Evolutionary conservation across 2,888 invertebrate genomes (phyloP).

Genomic region (Xylota segnis): DNA sequence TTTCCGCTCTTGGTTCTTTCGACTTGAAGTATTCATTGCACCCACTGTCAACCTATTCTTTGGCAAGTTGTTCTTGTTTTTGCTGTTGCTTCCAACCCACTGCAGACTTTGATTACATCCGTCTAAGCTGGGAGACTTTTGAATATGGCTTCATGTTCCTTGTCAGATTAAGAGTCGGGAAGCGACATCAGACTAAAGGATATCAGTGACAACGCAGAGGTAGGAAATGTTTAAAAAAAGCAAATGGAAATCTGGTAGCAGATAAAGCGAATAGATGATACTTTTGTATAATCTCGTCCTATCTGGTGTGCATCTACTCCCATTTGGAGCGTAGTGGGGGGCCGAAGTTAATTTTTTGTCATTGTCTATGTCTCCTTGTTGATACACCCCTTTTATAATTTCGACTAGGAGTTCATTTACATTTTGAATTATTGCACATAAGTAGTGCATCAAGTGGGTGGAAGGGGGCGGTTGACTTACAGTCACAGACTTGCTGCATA

Average conservation of each 20-base stretch:
- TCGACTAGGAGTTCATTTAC: constrained; percentile 68
- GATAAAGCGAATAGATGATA: constrained; percentile 37
- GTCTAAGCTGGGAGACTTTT: constrained; percentile 28
- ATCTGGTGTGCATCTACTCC: constrained; percentile 22
- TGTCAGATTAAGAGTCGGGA: constrained; percentile 20
- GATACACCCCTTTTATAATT: constrained; percentile 38
- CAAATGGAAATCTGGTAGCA: constrained; percentile 28
- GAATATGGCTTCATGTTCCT: constrained; percentile 23
- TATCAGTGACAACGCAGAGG: constrained; percentile 38
- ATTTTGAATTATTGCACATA: constrained; percentile 71
- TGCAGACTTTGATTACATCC: constrained; percentile 56
- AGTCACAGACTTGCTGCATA: constrained; percentile 6
- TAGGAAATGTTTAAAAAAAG: constrained; percentile 3
- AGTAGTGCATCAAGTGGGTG: constrained; percentile 55
- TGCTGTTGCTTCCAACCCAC: constrained; percentile 9
- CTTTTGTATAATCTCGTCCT: constrained; percentile 36
- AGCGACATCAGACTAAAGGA: constrained; percentile 46
- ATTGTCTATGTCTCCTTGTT: constrained; percentile 2
- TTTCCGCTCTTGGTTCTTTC: constrained; percentile 33
- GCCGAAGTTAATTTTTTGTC: constrained; percentile 24
- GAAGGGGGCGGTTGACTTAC: constrained; percentile 32
- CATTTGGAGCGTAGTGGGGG: constrained; percentile 10
- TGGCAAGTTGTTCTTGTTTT: constrained; percentile 10
- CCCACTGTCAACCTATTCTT: constrained; percentile 16
- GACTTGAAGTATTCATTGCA: constrained; percentile 27